These are phyloP conservation scores for Gambelia wislizenii DNA, from an alignment of 2,797 vertebrate genomes.

Conservation along the genomic window DNA sequence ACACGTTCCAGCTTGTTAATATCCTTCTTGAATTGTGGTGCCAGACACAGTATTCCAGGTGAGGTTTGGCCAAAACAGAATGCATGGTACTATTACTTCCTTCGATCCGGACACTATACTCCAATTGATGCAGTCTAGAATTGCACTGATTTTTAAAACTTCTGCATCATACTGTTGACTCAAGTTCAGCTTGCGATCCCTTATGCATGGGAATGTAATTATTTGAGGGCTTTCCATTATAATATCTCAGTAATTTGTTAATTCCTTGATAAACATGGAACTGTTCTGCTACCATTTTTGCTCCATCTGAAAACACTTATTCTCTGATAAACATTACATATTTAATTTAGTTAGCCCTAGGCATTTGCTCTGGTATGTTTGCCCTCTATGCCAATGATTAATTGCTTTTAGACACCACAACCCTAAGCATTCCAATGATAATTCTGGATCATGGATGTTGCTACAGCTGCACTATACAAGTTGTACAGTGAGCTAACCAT, in stretches of 20 bases:
- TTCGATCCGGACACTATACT: too few species aligned
- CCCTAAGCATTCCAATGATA: not conserved
- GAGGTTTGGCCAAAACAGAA: too few species aligned
- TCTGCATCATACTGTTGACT: too few species aligned
- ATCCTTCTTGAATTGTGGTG: too few species aligned
- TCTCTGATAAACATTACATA: not conserved
- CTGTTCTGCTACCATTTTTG: not conserved
- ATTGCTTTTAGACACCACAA: not conserved
- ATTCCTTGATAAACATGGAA: conserved; percentile 1
- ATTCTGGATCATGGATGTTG: not conserved
- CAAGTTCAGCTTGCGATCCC: too few species aligned
- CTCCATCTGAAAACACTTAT: not conserved
- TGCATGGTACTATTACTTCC: too few species aligned
- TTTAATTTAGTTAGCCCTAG: not conserved
- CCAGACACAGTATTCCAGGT: too few species aligned
- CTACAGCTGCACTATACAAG: not conserved
- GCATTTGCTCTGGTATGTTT: not conserved
- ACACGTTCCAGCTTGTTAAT: too few species aligned
- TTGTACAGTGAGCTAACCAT: not conserved
- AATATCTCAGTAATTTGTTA: not conserved
- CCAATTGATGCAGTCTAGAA: too few species aligned
- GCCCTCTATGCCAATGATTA: not conserved
- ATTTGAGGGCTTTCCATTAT: conserved; percentile 5
- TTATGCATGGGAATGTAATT: not conserved
- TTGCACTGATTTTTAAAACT: too few species aligned